These are phyloP conservation scores for Peromyscus attwateri DNA, from an alignment of 2,797 vertebrate species.

Conservation along the genomic window DNA sequence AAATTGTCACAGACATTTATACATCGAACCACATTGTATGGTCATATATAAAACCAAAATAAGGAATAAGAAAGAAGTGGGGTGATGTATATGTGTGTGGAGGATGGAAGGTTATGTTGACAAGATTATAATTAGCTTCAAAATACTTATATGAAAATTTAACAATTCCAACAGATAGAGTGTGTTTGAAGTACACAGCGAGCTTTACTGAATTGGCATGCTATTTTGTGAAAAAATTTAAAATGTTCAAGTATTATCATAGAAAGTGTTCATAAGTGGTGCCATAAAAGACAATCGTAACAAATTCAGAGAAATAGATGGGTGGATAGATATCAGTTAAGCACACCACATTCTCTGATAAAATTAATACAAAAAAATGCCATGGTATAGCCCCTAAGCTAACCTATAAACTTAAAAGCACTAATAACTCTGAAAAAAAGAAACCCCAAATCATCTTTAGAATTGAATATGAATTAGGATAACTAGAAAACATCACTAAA, in stretches of 20 bases:
- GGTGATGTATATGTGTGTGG: background rate
- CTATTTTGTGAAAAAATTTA: background rate
- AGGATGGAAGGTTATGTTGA: background rate
- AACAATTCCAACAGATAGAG: background rate
- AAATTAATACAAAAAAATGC: background rate
- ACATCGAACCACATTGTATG: background rate
- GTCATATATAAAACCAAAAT: background rate
- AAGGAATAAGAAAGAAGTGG: background rate
- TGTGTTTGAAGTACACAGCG: background rate
- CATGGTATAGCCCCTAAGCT: background rate
- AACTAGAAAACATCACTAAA: conserved; percentile 15
- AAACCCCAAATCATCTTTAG: background rate
- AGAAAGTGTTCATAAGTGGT: background rate
- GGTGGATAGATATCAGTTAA: background rate
- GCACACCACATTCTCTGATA: background rate
- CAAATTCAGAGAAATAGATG: background rate
- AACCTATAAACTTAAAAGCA: conserved; percentile 42
- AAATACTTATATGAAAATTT: background rate
- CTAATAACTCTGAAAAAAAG: background rate
- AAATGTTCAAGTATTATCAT: background rate
- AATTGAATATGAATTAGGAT: background rate
- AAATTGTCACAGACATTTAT: background rate
- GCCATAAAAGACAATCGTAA: background rate
- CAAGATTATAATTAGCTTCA: conserved; percentile 24
- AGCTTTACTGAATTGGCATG: background rate